Base-by-base conservation (phyloP, 2,888 invertebrate species). In the Amaurobius ferox region DNA sequence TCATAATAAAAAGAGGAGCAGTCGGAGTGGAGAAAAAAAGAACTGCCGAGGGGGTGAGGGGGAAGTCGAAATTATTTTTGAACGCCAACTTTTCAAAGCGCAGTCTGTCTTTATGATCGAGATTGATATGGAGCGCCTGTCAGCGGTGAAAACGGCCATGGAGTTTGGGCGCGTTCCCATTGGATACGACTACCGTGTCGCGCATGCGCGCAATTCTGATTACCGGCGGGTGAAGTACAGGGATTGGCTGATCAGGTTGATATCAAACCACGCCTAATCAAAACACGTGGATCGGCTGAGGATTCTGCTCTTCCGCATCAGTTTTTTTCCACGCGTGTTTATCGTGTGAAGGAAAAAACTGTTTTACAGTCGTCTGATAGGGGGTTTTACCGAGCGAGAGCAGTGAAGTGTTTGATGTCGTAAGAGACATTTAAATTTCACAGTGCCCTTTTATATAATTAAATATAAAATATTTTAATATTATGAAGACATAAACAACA, bases 51-150 rank as follows among this genome's bases (percentile, higher is more conserved):
- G 66, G 66, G 55, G 48, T 39, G 32, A 64, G 64, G 55, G 79
- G 40, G 64, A 19, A 28, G 44, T 30, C 55, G 40, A 81, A 81
- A 81, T 76, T 81, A 76, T 76, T 81, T 81, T 81, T 81, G 74
- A 76, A 81, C 73, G 55, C 73, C 73, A 79, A 79, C 73, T 80
- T 68, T 72, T 67, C 61, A 81, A 68, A 73, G 80, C 74, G 81
- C 81, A 40, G 81, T 68, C 70, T 81, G 81, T 81, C 81, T 81
- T 81, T 81, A 81, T 81, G 81, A 81, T 81, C 48, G 74, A 81
- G 81, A 81, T 81, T 81, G 68, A 81, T 81, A 80, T 64, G 19
- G 66, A 48, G 28, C 40, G 11, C 67, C 30, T 68, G 48, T 28
- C n/a, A 35, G 44, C 44, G 35, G 35, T 35, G 35, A 35, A 35